Evolutionary conservation across 2,888 invertebrate genomes (phyloP), one percentile per base, ranked within the genome.

Genomic region (Drosophila subsilvestris): DNA sequence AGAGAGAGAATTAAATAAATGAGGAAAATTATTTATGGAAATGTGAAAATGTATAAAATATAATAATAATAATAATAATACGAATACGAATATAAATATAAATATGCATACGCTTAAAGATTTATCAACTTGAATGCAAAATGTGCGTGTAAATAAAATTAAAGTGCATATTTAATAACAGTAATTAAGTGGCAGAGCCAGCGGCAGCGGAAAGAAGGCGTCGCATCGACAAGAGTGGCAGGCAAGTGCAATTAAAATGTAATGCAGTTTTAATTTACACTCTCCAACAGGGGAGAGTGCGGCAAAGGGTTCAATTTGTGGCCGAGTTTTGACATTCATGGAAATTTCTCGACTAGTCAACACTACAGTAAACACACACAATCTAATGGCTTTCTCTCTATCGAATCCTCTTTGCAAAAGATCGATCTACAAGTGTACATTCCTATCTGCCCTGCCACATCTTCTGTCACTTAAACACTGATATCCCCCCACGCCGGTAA

Each of bases 211-310:
- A 14, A 18, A 42, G 12, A 42, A 22, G 6, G n/a, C 6, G 53
- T n/a, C n/a, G 20, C 37, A 29, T 17, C 22, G 32, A 47, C 62
- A 60, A 49, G 57, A 48, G 71, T 65, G 14, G 37, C 32, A 14
- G 12, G 32, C 12, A 32, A 45, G 56, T 27, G 72, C 75, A 72
- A 72, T 72, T 72, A 72, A 66, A 72, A 72, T 56, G 58, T 72
- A 72, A 72, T 72, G 75, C 75, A 59, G 22, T 74, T 72, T 74
- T 74, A 72, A 72, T 72, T 74, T 51, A 66, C 66, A 74, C 74
- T 25, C 50, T 29, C 42, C 66, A 49, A 42, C 20, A 45, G 45
- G 37, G 14, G 5, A 8, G 4, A 44, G 65, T 45, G 32, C 12
- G 5, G 5, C 12, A 14, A 12, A 32, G 12, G 32, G 2, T 49